Base-by-base conservation (phyloP, 53 echinoderm and acorn worm genomes). In the Astropecten irregularis region DNA sequence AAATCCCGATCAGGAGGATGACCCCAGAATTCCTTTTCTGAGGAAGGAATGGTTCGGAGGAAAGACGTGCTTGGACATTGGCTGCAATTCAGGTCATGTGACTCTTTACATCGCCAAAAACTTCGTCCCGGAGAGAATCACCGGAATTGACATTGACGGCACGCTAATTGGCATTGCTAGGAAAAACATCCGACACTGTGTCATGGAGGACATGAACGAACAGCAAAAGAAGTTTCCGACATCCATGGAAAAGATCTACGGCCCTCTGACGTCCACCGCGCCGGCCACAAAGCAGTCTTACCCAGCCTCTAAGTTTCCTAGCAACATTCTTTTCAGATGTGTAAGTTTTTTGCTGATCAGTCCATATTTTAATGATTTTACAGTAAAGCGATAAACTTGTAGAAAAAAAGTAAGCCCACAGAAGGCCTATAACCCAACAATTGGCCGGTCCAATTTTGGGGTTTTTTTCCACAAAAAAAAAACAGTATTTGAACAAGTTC, bases 31-130 rank as follows among this genome's bases (percentile, higher is more conserved):
- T 15, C 59, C 84, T 4, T 85, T 76, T 4, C 86, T 97, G 20
- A 87, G 83, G 44, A 84, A 50, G 65, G 87, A 92, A 20, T 97
- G 97, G 97, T 97, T 97, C 82, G 82, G 89, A 26, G 89, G 86
- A 7, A 94, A 97, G 71, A 85, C 55, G 14, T 93, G 93, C 54
- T 50, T 97, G n/a, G 97, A 97, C 81, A 97, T 97, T 90, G 97
- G 97, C 18, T 97, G 97, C 70, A 97, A 97, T 79, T 91, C 93
- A 8, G 97, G 97, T 37, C 97, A 97, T 87, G 90, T 97, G 48
- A 97, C 97, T 16, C 82, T 97, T 15, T 88, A 66, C 37, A 32
- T 97, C 22, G 97, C 92, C 27, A 92, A 91, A 67, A 64, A 58
- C 50, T 97, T 91, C 40, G 35, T 63, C 13, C 97, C 97, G 36